Evolutionary conservation across 2,888 invertebrate genomes (phyloP).

Genomic region (Acrocera orbiculus): DNA sequence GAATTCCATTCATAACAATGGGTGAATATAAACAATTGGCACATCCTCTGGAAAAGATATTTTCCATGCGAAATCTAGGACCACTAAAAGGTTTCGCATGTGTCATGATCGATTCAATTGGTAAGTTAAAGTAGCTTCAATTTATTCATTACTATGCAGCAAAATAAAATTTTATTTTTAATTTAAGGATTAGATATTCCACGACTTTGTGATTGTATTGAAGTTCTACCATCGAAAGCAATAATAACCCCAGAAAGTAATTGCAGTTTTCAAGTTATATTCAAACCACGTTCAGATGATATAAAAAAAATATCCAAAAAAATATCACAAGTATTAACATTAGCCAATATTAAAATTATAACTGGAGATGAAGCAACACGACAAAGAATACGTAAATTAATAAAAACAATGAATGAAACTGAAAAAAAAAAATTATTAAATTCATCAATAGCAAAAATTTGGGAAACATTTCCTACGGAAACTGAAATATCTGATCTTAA

Average conservation of each 20-base stretch:
- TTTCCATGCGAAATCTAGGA: slow-evolving; percentile 38
- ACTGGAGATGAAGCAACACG: slow-evolving; percentile 37
- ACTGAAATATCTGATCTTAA: slow-evolving; percentile 17
- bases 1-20: slow-evolving; percentile 38
- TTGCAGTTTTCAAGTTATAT: slow-evolving; percentile 28
- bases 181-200: slow-evolving; percentile 20
- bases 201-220: slow-evolving; percentile 21
- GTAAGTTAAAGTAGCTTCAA: slow-evolving; percentile 6
- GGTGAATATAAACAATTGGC: slow-evolving; percentile 35
- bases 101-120: slow-evolving; percentile 20
- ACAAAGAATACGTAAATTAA: slow-evolving; percentile 24
- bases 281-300: slow-evolving; percentile 34
- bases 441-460: slow-evolving; percentile 19
- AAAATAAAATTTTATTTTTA: neutral
- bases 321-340: slow-evolving; percentile 25
- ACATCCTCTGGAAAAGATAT: slow-evolving; percentile 29
- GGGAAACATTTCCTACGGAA: slow-evolving; percentile 21
- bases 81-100: slow-evolving; percentile 36
- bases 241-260: slow-evolving; percentile 30
- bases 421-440: slow-evolving; percentile 20
- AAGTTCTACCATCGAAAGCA: slow-evolving; percentile 30
- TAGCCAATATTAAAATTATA: slow-evolving; percentile 33
- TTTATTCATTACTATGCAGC: neutral
- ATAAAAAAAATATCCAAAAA: slow-evolving; percentile 26
- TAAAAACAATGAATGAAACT: slow-evolving; percentile 10